These are phyloP conservation scores for Psittacara wagleri DNA, from an alignment of 2,113 vertebrate species.

Conservation along the genomic window DNA sequence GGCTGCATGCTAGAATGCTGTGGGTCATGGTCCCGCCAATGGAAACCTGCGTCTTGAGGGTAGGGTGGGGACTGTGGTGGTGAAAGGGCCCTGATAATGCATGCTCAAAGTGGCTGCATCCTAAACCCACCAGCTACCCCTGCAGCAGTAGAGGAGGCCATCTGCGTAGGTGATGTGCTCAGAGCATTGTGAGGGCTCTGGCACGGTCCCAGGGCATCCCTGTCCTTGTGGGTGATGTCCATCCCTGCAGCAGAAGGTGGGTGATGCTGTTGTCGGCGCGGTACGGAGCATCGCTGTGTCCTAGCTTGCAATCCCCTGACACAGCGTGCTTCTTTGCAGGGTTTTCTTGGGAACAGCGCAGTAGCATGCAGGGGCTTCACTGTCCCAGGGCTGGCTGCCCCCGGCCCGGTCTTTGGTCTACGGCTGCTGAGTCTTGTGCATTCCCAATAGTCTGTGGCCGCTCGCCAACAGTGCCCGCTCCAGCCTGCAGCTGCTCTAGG, in stretches of 20 bases:
- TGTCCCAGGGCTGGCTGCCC: conserved; percentile 14
- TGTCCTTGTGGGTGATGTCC: not conserved
- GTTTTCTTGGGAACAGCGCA: not conserved
- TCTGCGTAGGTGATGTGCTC: not conserved
- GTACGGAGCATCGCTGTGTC: not conserved
- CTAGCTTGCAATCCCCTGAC: not conserved
- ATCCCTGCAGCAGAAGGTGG: fast-evolving
- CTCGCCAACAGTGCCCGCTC: not conserved
- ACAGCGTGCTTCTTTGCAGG: not conserved
- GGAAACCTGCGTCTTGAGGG: not conserved
- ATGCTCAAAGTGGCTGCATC: not conserved
- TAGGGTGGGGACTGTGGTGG: not conserved
- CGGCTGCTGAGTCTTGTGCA: conserved; percentile 23
- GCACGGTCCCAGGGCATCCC: not conserved
- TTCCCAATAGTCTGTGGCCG: not conserved
- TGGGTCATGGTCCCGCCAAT: not conserved
- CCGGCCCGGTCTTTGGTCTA: conserved; percentile 20
- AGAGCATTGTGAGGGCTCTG: not conserved
- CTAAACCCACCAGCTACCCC: not conserved
- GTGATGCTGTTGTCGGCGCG: not conserved
- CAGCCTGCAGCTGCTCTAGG: not conserved
- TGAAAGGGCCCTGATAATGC: not conserved
- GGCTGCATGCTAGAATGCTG: not conserved
- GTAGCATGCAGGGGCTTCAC: conserved; percentile 41
- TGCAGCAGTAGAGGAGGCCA: not conserved